Evolutionary conservation across 2,113 vertebrate species (phyloP).

Genomic region (Scartelaos histophorus): DNA sequence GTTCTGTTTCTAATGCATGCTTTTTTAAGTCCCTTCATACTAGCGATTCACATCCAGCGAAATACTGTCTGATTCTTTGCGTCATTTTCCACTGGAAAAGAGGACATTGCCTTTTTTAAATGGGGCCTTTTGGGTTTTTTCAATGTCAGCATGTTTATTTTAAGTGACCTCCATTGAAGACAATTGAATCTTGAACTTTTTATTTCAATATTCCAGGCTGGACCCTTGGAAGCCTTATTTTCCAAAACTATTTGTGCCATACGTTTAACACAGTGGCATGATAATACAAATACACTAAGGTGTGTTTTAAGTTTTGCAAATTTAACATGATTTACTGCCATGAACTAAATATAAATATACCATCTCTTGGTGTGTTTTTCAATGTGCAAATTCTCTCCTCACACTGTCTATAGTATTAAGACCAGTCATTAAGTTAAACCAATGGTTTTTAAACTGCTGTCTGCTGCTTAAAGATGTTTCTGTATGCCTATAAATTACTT

Average conservation of each 20-base stretch:
- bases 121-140: slow-evolving; percentile 8
- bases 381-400: background rate
- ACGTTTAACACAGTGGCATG: slow-evolving; percentile 7
- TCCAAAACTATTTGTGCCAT: slow-evolving; percentile 25
- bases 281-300: background rate
- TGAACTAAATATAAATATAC: slow-evolving; percentile 28
- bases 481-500: background rate
- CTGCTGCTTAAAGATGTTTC: background rate
- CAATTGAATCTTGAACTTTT: slow-evolving; percentile 13
- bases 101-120: slow-evolving; percentile 50
- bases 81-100: slow-evolving; percentile 33
- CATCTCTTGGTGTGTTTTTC: background rate
- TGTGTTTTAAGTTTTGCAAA: slow-evolving; percentile 31
- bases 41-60: slow-evolving; percentile 23
- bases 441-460: background rate
- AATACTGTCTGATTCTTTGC: slow-evolving; percentile 34
- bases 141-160: slow-evolving; percentile 19
- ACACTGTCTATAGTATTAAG: slow-evolving; percentile 2
- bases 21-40: slow-evolving; percentile 22
- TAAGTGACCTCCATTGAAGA: slow-evolving; percentile 27
- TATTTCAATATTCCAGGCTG: slow-evolving; percentile 62
- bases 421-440: background rate
- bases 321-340: slow-evolving; percentile 48
- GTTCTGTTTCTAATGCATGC: slow-evolving; percentile 5
- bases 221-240: slow-evolving; percentile 67